Percentiles rank a stretch among this genome's conserved stretches.
Conservation (phyloP, 2,113 vertebrate species). For the Syngnathus typhle region DNA sequence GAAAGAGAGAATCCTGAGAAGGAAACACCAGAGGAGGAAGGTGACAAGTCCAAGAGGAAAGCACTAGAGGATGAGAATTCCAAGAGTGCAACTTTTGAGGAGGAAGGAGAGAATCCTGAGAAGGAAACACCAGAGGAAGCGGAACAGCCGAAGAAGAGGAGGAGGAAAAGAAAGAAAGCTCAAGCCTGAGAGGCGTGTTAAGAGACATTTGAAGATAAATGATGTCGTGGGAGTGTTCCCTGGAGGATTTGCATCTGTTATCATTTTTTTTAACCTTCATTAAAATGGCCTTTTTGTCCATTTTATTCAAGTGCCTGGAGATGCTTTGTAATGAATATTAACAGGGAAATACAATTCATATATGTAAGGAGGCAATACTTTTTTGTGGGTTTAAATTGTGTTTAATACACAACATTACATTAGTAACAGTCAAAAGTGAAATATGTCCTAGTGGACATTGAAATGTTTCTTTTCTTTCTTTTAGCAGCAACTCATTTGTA, state of each 20-base stretch:
- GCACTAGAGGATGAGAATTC: neutral
- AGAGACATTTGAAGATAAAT: neutral
- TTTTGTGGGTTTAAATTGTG: neutral
- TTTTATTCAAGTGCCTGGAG: neutral
- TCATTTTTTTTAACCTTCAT: neutral
- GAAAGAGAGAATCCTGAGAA: constrained; percentile 6
- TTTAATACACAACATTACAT: constrained; percentile 18
- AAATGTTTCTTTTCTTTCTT: neutral
- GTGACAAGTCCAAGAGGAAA: constrained; percentile 12
- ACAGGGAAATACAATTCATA: neutral
- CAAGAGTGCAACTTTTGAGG: neutral
- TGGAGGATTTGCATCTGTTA: neutral
- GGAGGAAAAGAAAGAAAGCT: constrained; percentile 28
- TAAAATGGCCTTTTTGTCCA: neutral
- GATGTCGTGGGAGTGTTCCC: neutral
- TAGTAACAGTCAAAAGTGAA: constrained; percentile 21
- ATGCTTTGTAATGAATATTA: neutral
- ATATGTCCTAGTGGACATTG: neutral
- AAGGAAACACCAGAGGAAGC: neutral
- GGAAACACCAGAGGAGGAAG: neutral
- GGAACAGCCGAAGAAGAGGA: constrained; percentile 12
- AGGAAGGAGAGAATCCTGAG: constrained; percentile 6
- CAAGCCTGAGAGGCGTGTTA: constrained; percentile 28
- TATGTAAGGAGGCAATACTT: neutral
- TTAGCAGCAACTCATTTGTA: neutral